Conservation (phyloP, 2,113 vertebrate species). For the Puma concolor region DNA sequence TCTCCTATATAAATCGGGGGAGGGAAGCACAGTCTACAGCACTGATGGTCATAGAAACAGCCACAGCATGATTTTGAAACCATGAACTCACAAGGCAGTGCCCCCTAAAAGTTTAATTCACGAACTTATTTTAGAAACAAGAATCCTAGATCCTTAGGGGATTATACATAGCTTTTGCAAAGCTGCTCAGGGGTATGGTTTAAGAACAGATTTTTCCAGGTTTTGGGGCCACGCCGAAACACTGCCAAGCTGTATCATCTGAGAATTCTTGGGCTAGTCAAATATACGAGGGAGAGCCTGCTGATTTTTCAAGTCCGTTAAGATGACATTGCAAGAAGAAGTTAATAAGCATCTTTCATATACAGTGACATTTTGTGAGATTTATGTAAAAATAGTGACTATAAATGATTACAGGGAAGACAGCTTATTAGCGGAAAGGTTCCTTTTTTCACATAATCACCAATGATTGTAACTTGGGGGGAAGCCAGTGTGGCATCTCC, state of each 20-base stretch:
- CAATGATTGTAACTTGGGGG: constrained; percentile 4
- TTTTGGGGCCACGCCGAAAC: neutral
- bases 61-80: neutral
- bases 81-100: neutral
- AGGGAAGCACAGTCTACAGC: neutral
- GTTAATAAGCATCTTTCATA: neutral
- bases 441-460: neutral
- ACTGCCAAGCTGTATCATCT: neutral
- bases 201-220: neutral
- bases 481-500: neutral
- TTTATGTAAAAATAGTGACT: neutral
- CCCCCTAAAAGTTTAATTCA: neutral
- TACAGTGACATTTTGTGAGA: constrained; percentile 38
- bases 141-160: neutral
- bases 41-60: neutral
- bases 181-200: neutral
- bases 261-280: neutral
- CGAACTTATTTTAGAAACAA: neutral
- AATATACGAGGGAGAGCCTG: neutral
- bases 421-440: neutral
- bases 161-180: neutral
- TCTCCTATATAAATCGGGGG: neutral
- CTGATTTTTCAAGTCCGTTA: neutral
- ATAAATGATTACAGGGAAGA: neutral
- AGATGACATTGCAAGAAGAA: neutral